phyloP scores from a whole-genome alignment of 2,113 vertebrate species.

The Agelaius tricolor region DNA sequence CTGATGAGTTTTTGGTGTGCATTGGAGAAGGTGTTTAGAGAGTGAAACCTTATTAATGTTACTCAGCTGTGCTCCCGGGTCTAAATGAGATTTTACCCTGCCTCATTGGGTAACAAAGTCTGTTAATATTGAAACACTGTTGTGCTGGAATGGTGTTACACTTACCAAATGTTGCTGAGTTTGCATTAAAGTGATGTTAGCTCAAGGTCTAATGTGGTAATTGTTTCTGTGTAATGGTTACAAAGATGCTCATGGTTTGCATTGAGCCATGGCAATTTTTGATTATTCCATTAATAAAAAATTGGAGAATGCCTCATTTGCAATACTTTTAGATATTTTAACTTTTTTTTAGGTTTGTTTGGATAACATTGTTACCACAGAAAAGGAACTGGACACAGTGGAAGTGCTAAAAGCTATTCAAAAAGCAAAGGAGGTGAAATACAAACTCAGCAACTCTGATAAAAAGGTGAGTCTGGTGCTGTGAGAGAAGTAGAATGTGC shows the following conservation, averaged over 20 bases:
- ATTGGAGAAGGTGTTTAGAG: background rate
- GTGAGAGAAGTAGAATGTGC: background rate
- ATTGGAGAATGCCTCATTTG: background rate
- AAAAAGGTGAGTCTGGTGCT: constrained; percentile 82
- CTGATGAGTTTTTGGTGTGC: background rate
- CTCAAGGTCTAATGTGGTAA: background rate
- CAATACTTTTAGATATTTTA: background rate
- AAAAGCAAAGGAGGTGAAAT: constrained; percentile 95
- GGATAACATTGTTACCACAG: constrained; percentile 84
- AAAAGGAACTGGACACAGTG: constrained; percentile 95
- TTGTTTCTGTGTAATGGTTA: background rate
- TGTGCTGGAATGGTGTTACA: background rate
- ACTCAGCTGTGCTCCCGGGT: accelerated
- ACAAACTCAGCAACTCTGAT: constrained; percentile 83
- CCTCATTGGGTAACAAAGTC: background rate
- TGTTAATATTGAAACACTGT: background rate
- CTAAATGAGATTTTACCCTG: background rate
- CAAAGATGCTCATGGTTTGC: background rate
- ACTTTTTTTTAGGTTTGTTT: constrained; percentile 83
- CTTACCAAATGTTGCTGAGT: background rate
- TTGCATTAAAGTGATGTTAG: background rate
- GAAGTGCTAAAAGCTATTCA: constrained; percentile 98
- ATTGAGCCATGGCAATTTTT: background rate
- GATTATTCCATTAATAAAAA: background rate
- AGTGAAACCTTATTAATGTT: accelerated